Conservation (phyloP, 2,888 invertebrate species). For the Protonemura montana region DNA sequence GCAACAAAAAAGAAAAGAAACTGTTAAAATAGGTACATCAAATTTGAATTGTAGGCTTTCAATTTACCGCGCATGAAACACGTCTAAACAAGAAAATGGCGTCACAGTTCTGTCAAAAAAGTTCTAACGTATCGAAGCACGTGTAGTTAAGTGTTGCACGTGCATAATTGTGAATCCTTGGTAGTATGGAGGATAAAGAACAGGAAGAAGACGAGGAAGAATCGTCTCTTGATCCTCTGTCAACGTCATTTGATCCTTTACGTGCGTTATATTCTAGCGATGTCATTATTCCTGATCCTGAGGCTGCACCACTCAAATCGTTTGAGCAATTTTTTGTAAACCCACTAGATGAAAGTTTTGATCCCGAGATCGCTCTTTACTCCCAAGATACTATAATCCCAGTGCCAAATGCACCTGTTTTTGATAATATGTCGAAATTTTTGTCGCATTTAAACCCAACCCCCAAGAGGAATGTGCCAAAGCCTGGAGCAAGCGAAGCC, state of each 20-base stretch:
- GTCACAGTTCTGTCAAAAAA: slow-evolving; percentile 4
- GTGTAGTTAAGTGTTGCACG: not conserved
- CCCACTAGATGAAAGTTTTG: slow-evolving; percentile 66
- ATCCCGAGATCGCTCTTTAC: slow-evolving; percentile 75
- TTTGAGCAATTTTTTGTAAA: slow-evolving; percentile 57
- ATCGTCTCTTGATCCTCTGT: not conserved
- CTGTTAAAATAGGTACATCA: slow-evolving; percentile 45
- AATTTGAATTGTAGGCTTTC: not conserved
- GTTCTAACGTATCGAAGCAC: not conserved
- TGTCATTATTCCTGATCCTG: not conserved
- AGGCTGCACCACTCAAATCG: not conserved
- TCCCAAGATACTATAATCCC: slow-evolving; percentile 65
- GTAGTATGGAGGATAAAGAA: slow-evolving; percentile 23
- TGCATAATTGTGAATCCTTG: not conserved
- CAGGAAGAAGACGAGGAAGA: not conserved
- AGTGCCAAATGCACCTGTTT: slow-evolving; percentile 65
- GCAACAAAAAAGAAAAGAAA: slow-evolving; percentile 56
- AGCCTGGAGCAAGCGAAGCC: slow-evolving; percentile 42
- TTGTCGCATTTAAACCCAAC: not conserved
- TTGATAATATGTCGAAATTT: slow-evolving; percentile 75
- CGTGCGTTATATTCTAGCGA: slow-evolving; percentile 25
- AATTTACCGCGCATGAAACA: not conserved
- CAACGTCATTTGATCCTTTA: slow-evolving; percentile 31
- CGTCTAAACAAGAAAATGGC: not conserved
- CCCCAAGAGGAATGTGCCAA: slow-evolving; percentile 55